phyloP scores from a whole-genome alignment of 2,797 vertebrate genomes.

The Cryptoblepharus egeriae region DNA sequence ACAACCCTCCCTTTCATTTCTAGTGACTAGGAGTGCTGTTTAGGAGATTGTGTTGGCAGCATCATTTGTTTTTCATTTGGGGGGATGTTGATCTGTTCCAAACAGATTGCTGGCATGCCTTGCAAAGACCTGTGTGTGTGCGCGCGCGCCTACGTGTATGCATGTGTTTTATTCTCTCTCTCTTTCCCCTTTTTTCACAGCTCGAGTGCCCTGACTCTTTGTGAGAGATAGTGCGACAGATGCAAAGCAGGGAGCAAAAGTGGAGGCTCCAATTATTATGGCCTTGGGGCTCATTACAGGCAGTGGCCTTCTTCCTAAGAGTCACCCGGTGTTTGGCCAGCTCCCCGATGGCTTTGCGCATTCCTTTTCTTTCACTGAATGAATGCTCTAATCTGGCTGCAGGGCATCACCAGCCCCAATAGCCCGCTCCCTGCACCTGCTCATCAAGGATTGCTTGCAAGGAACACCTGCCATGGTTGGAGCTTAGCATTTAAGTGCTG shows the following conservation, averaged over 20 bases:
- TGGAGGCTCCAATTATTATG: conserved; percentile 62
- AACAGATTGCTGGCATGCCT: background rate
- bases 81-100: background rate
- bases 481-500: conserved; percentile 72
- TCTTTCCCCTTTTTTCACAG: background rate
- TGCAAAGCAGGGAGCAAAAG: conserved; percentile 53
- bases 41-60: background rate
- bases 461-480: conserved; percentile 67
- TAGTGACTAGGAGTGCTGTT: background rate
- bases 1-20: background rate
- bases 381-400: conserved; percentile 71
- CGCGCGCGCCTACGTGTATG: too few relatives aligned
- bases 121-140: conserved; percentile 9
- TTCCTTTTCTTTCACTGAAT: conserved; percentile 70
- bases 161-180: too few relatives aligned
- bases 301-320: conserved; percentile 49
- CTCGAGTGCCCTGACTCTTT: background rate
- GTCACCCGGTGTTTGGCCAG: conserved; percentile 68
- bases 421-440: conserved; percentile 69
- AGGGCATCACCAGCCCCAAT: conserved; percentile 66
- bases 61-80: accelerated
- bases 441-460: conserved; percentile 56
- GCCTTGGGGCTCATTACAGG: conserved; percentile 64
- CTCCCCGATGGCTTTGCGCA: conserved; percentile 67
- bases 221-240: conserved; percentile 25